Conservation (phyloP, 2,888 invertebrate species). For the Caenorhabditis sp. region DNA sequence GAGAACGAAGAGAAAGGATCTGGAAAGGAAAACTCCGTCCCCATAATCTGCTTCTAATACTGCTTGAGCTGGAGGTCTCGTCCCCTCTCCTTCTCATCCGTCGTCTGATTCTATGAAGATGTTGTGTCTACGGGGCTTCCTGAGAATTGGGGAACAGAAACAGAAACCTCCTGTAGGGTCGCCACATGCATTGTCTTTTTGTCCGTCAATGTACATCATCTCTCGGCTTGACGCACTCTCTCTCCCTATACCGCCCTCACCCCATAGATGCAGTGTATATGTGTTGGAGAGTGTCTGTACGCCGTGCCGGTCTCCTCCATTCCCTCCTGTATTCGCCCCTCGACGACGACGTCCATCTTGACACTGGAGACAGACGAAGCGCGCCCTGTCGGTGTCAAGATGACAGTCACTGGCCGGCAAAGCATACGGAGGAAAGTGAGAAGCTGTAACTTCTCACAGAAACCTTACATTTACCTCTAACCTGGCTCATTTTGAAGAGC, state of each 20-base stretch:
- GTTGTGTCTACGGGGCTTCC: too few relatives aligned
- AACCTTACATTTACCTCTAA: too few relatives aligned
- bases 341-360: slow-evolving; percentile 23
- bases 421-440: too few relatives aligned
- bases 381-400: slow-evolving; percentile 33
- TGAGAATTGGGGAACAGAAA: background rate
- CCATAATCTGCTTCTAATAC: slow-evolving; percentile 38
- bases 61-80: too few relatives aligned
- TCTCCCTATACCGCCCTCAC: background rate
- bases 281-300: slow-evolving; percentile 16
- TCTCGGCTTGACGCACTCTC: slow-evolving; percentile 20
- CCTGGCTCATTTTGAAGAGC: too few relatives aligned
- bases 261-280: background rate
- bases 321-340: slow-evolving; percentile 15
- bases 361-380: slow-evolving; percentile 3
- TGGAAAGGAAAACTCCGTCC: background rate
- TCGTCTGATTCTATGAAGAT: background rate
- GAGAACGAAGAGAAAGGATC: slow-evolving; percentile 10
- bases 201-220: slow-evolving; percentile 18
- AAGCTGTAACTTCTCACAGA: too few relatives aligned
- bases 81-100: slow-evolving; percentile 3
- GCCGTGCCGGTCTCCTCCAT: slow-evolving; percentile 11
- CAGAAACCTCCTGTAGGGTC: background rate
- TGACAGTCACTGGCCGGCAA: too few relatives aligned
- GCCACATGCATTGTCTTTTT: slow-evolving; percentile 40